Conservation (phyloP, 2,113 vertebrate genomes). For the Sapayoa aenigma region DNA sequence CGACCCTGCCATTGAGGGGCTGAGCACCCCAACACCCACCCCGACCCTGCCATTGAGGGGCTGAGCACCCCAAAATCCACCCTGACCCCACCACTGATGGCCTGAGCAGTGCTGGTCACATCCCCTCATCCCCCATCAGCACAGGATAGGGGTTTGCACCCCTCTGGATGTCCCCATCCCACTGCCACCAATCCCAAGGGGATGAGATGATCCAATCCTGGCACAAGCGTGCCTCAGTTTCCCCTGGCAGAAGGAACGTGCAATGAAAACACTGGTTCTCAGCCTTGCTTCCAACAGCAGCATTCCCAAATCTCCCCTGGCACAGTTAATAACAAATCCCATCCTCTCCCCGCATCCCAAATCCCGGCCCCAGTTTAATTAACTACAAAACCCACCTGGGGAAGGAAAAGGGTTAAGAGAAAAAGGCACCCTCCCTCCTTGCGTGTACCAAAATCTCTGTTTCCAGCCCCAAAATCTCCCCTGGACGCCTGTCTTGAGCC, state of each 20-base stretch:
- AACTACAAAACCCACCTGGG: neutral
- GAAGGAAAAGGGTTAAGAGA: neutral
- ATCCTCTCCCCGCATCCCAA: neutral
- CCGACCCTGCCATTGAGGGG: neutral
- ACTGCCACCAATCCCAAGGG: neutral
- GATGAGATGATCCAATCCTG: fast-evolving
- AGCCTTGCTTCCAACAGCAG: neutral
- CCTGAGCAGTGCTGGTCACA: fast-evolving
- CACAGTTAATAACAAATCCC: neutral
- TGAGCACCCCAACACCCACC: neutral
- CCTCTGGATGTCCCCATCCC: neutral
- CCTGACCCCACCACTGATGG: neutral
- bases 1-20: too few relatives aligned
- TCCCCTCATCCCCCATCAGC: fast-evolving
- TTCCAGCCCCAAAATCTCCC: neutral
- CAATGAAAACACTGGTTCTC: neutral
- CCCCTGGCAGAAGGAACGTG: neutral
- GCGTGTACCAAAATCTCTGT: neutral
- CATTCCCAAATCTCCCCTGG: neutral
- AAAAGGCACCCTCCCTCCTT: neutral
- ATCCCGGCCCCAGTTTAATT: neutral
- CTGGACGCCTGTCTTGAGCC: neutral
- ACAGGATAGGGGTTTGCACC: neutral
- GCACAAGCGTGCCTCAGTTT: neutral
- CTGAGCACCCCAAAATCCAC: neutral